Base-by-base conservation (phyloP, 2,797 vertebrate genomes). In the Selene dorsalis region DNA sequence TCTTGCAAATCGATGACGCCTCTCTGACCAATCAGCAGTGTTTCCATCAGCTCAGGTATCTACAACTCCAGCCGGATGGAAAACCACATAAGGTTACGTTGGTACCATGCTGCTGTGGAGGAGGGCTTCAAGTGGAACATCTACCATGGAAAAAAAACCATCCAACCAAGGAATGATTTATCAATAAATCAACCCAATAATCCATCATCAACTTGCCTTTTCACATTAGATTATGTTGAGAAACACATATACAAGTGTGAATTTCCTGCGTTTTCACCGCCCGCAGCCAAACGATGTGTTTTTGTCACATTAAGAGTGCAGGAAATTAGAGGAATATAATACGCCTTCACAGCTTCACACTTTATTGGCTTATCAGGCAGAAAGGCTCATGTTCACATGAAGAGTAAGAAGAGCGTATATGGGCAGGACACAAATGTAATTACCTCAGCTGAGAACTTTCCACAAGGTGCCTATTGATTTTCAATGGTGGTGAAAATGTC, bases 401-500 rank as follows among this genome's bases (percentile, higher is more conserved):
- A 76, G 69, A 39, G 20, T 32, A 59, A 79, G 52, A 26, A 24
- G 50, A 60, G 63, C 5, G 55, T 26, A 24, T 2, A 24, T 2
- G 45, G 10, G 38, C 53, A 22, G 63, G 72, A 60, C 76, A 74
- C 56, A 79, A 79, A 88, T 86, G 39, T 32, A 80, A 90, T 89
- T 74, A 84, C 60, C 65, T 14, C 2, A 57, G 47, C 43, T 0
- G 3, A 79, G 69, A 80, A 77, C 70, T 82, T 81, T 85, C 67
- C 79, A 85, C 45, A 20, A 45, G 77, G 30, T 57, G 7, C 13
- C 13, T 63, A 80, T 82, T 65, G 84, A 88, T 88, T 88, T 83
- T 73, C 52, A 62, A 28, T 8, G 30, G 18, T 0, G 32, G 70
- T 66, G 47, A 71, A 60, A 72, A 60, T 13, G 41, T 69, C 47